Conservation (phyloP, 2,888 invertebrate species). For the Temnothorax unifasciatus region DNA sequence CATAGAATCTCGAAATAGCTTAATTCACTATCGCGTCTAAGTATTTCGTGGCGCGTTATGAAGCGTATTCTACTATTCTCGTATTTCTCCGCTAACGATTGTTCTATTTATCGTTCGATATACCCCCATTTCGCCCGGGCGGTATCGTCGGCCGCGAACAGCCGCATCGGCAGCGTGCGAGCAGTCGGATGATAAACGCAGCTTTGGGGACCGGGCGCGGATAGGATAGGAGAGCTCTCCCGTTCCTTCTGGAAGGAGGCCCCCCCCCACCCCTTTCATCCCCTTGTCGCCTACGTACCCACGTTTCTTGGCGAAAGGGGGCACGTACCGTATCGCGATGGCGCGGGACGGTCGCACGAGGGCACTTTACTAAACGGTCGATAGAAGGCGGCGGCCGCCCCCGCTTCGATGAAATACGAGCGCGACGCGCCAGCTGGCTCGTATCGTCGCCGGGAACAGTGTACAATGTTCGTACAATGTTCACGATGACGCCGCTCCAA, state of each 20-base stretch:
- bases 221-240: conserved; percentile 15
- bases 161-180: conserved; percentile 21
- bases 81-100: conserved; percentile 42
- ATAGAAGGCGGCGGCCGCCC: conserved; percentile 57
- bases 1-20: no score
- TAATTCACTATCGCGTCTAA: not conserved
- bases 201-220: conserved; percentile 29
- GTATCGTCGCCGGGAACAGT: conserved; percentile 55
- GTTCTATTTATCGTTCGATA: conserved; percentile 35
- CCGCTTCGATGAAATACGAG: conserved; percentile 61
- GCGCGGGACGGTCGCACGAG: conserved; percentile 51
- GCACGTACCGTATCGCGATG: conserved; percentile 50
- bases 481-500: conserved; percentile 23
- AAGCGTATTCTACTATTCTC: not conserved
- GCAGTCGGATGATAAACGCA: conserved; percentile 47
- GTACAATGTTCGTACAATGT: conserved; percentile 44
- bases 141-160: conserved; percentile 29
- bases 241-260: conserved; percentile 39
- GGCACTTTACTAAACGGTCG: conserved; percentile 63
- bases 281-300: conserved; percentile 7
- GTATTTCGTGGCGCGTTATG: not conserved
- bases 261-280: not conserved
- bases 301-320: conserved; percentile 49
- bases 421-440: conserved; percentile 59
- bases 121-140: conserved; percentile 8